Evolutionary conservation across 2,113 vertebrate genomes (phyloP).

Genomic region (Phocoena phocoena): DNA sequence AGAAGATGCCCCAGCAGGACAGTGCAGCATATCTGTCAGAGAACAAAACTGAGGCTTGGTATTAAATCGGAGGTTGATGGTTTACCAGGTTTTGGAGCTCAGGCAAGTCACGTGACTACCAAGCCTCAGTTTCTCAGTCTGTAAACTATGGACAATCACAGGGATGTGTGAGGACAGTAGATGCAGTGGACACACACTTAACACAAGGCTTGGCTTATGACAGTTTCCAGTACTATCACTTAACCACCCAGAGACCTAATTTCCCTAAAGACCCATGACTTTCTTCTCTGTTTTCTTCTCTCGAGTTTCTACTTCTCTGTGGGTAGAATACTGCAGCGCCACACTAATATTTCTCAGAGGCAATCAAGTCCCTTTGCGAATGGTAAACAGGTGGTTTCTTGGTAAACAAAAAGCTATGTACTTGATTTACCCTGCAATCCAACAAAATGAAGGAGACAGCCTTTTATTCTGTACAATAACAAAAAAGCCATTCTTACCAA

Average conservation of each 20-base stretch:
- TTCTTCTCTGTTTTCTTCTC: slow-evolving; percentile 5
- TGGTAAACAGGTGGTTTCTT: slow-evolving; percentile 69
- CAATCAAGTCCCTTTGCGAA: slow-evolving; percentile 66
- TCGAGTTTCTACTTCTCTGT: not conserved
- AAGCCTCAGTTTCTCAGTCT: not conserved
- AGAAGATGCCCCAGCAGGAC: not conserved
- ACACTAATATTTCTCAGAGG: slow-evolving; percentile 42
- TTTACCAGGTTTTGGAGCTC: not conserved
- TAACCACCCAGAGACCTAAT: not conserved
- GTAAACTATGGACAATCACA: not conserved
- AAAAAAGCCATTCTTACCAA: slow-evolving; percentile 36
- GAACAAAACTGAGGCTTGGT: not conserved
- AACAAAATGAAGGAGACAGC: slow-evolving; percentile 42
- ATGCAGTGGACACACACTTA: not conserved
- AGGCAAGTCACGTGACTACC: not conserved
- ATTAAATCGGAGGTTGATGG: not conserved
- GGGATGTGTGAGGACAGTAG: not conserved
- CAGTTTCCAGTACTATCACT: not conserved
- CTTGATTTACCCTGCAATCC: slow-evolving; percentile 51
- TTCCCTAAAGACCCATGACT: not conserved
- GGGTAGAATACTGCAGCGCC: not conserved
- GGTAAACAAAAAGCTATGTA: slow-evolving; percentile 59
- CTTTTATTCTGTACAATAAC: slow-evolving; percentile 48
- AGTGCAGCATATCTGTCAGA: not conserved
- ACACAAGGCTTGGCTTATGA: not conserved